Evolutionary conservation across 2,797 vertebrate genomes (phyloP), one percentile per base, ranked within the genome.

Genomic region (Lindbergichthys nudifrons): DNA sequence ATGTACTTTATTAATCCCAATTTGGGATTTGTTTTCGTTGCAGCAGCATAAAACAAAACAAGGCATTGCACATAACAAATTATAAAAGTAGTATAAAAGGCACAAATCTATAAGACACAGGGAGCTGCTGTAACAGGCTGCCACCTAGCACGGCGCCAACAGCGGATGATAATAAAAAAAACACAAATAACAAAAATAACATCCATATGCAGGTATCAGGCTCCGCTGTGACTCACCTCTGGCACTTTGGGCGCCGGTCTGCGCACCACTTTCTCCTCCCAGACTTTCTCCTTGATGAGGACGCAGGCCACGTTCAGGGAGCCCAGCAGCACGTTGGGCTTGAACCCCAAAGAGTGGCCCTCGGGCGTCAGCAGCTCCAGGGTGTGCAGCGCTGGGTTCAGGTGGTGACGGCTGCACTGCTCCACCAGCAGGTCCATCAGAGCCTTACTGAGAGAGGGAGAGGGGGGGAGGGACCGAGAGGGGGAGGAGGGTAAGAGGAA

Each of bases 341-440:
- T 99, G 88, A 98, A 99, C 86, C 89, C 94, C 90, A 99, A 80
- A 57, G 93, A 88, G 30, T 94, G 95, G 57, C 93, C 89, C 73
- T 94, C 95, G 0, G 91, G 83, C 41, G 97, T 95, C 71, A 95
- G 89, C 77, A 97, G 91, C 86, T 99, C 98, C 86, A 99, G 93
- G 61, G 95, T 96, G 70, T 99, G 95, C 68, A 96, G 93, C 15
- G 96, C 94, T 16, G 98, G 98, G 87, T 97, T 99, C 83, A 99
- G 94, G 86, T 85, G 98, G 87, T 98, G 94, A 69, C 94, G 95
- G 86, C 96, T 96, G 80, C 98, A 99, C 69, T 98, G 91, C 51
- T 99, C 97, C 21, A 99, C 96, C 91, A 99, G 90, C 0, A 99
- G 83, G 92, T 99, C 98, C 98, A 99, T 99, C 93, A 99, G 94